Base-by-base conservation (phyloP, 2,888 invertebrate species). In the Dinocampus coccinellae region DNA sequence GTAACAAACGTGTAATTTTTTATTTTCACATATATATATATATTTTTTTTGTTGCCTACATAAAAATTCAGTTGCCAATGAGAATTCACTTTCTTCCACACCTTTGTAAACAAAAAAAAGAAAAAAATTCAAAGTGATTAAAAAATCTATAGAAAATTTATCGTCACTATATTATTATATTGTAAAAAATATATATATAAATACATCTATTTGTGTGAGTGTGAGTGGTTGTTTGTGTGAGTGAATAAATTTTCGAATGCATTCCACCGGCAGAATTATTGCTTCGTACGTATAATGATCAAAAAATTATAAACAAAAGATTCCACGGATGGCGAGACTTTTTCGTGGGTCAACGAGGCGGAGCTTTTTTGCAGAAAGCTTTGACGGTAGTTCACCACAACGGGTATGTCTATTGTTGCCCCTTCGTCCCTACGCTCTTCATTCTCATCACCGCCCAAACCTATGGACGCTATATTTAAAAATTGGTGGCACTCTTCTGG, bases 281-380 rank as follows among this genome's bases (percentile, higher is more conserved):
- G 58, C 58, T 75, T 73, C 73, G 73, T 42, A 73, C 82, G 83
- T 80, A 82, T 85, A 85, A 87, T 87, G 85, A 87, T 87, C 82
- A 85, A 87, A 86, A 85, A 86, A 87, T 85, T 84, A 86, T 86
- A 86, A 87, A 86, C 87, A 87, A 87, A 86, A 87, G 87, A 87
- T 87, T 86, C 85, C 87, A 87, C 87, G 87, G 87, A 86, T 86
- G 87, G 87, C 79, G 82, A 82, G 85, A 82, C 85, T 84, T 86
- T 86, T 86, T 86, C 85, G 85, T 85, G 85, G 85, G 84, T 85
- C 85, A 83, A 76, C 84, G 83, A 84, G 85, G 84, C 84, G 76
- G 79, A 77, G 81, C 80, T 33, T 26, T 82, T 82, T 80, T 79
- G 80, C 80, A 80, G 80, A 81, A 84, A 83, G 85, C 85, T 86